Base-by-base conservation (phyloP, 2,888 invertebrate species). In the Eristalis pertinax region DNA sequence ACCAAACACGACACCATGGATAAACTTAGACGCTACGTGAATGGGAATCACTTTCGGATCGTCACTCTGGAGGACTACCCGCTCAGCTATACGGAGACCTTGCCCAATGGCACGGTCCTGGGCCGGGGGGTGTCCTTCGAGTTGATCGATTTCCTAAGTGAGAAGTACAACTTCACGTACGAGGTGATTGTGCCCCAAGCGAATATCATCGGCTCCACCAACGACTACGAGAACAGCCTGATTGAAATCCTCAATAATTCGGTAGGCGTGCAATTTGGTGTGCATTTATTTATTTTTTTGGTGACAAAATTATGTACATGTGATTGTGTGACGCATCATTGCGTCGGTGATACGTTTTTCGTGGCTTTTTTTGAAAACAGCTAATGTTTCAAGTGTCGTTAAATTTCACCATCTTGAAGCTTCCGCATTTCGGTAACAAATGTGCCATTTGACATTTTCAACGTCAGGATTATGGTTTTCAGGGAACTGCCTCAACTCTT, bases 51-150 rank as follows among this genome's bases (percentile, higher is more conserved):
- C 82, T 88, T 93, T 80, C 90, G 89, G 11, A 92, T 93, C 75
- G 93, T 90, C 26, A 93, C 93, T 1, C 77, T 93, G 0, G 92
- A 96, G 95, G 96, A 96, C 91, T 95, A 93, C 75, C 95, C 95
- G 0, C 90, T 96, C 29, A 96, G 95, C 90, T 95, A 94, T 90
- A 94, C 94, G 3, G 91, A 93, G 35, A 4, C 78, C 0, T 86
- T 90, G 29, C 89, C 89, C 13, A 95, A 96, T 92, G 95, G 95
- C 1, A 94, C 94, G 0, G 89, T 94, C 5, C 89, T 93, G 0
- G 97, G 97, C 0, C 91, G 90, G 1, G 97, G 97, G 0, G 95
- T 96, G 7, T 96, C 97, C 0, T 97, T 97, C 91, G 93, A 95
- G 72, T 92, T 97, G 72, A 92, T 97, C 11, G 93, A 96, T 32